Evolutionary conservation across 2,797 vertebrate genomes (phyloP), one percentile per base, ranked within the genome.

Genomic region (Echiichthys vipera): DNA sequence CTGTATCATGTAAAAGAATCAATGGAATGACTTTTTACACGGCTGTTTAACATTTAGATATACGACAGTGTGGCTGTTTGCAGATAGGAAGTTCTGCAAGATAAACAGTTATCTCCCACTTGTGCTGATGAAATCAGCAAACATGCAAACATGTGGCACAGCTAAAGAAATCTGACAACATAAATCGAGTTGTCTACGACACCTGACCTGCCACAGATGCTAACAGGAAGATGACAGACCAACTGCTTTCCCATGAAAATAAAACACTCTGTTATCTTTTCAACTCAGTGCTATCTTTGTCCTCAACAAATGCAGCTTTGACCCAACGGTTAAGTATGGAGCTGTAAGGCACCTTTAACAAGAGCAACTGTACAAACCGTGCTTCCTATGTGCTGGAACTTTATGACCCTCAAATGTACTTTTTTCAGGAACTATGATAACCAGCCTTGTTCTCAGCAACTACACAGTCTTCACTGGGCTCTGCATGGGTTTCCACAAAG

Each of bases 181-280:
- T 39, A 20, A 42, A 24, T 37, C 0, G 2, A 42, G 7, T 14
- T 14, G 61, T 49, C 15, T 51, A 25, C 2, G 2, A 17, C 77
- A 70, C 22, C 40, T 53, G 64, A 74, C 5, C 14, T 47, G 54
- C 32, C 34, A 43, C 45, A 59, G 12, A 46, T 0, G 0, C 17
- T 53, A 51, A 85, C 54, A 87, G 81, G 55, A 85, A 82, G 73
- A 43, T 5, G 42, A 67, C 10, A 61, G 1, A 54, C 0, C 1
- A 56, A 56, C 50, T 43, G 32, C 64, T 84, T 86, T 77, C 73
- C 25, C 17, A 46, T 62, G 54, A 82, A 69, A 65, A 65, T 84
- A 2, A 53, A 32, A 74, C 32, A 9, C 1, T 17, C 24, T 20
- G 11, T 37, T 14, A 29, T 32, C 15, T 7, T 25, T 55, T n/a